Conservation (phyloP, 1,140 invertebrate species). For the Drosophila subpulchrella region DNA sequence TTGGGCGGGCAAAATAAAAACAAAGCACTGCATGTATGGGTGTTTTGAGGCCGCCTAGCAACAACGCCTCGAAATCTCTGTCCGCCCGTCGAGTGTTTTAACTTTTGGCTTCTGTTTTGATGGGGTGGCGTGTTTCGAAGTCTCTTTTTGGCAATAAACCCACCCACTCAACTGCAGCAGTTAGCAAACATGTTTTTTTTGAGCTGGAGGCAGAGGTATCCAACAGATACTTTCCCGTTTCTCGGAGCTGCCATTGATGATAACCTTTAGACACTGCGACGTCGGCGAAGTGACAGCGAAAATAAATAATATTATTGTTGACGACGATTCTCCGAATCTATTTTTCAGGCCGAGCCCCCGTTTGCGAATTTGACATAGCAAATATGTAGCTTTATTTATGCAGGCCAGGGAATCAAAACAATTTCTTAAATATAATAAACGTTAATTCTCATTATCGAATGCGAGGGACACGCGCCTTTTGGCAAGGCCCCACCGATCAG, state of each 20-base stretch:
- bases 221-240: slow-evolving; percentile 27
- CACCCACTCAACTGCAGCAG: slow-evolving; percentile 8
- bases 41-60: slow-evolving; percentile 71
- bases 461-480: slow-evolving; percentile 34
- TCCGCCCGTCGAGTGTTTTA: slow-evolving; percentile 53
- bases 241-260: slow-evolving; percentile 41
- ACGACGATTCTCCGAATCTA: slow-evolving; percentile 31
- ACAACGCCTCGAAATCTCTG: slow-evolving; percentile 48
- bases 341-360: slow-evolving; percentile 65
- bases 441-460: slow-evolving; percentile 15
- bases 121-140: slow-evolving; percentile 66
- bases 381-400: slow-evolving; percentile 40
- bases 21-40: slow-evolving; percentile 52
- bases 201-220: slow-evolving; percentile 8
- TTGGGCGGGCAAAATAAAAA: slow-evolving; percentile 52
- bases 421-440: slow-evolving; percentile 26
- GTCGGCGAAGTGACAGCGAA: slow-evolving; percentile 18
- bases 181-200: background rate
- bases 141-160: slow-evolving; percentile 12
- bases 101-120: slow-evolving; percentile 75
- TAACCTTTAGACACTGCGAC: slow-evolving; percentile 55
- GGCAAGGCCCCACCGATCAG: slow-evolving; percentile 38
- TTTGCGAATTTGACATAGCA: slow-evolving; percentile 39
- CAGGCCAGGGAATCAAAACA: slow-evolving; percentile 50
- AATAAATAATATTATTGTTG: slow-evolving; percentile 65